Conservation (phyloP, 1,140 invertebrate species). For the Glomeris maerens region DNA sequence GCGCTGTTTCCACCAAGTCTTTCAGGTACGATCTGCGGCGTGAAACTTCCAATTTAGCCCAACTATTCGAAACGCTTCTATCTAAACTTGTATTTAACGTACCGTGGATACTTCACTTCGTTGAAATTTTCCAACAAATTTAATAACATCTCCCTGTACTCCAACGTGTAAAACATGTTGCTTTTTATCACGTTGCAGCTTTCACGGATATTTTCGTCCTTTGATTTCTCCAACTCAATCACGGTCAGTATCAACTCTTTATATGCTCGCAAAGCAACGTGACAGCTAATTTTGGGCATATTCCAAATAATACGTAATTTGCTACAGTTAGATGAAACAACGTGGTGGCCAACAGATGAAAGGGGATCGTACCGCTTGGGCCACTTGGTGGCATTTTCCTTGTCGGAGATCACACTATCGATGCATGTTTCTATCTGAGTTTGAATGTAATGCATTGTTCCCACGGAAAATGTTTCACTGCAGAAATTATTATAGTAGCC, state of each 20-base stretch:
- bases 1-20: conserved; percentile 75
- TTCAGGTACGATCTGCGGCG: conserved; percentile 55
- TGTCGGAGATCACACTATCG: conserved; percentile 72
- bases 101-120: conserved; percentile 72
- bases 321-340: neutral
- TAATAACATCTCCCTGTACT: conserved; percentile 82
- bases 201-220: conserved; percentile 49
- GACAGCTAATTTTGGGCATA: conserved; percentile 37
- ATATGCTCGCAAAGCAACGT: conserved; percentile 58
- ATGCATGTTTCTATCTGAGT: conserved; percentile 76
- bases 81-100: conserved; percentile 23
- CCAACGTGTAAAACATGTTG: conserved; percentile 84
- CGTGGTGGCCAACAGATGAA: no score
- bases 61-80: conserved; percentile 4
- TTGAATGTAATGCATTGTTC: conserved; percentile 84
- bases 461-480: conserved; percentile 77
- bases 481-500: neutral
- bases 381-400: conserved; percentile 70
- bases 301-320: neutral
- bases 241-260: conserved; percentile 51
- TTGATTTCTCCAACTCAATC: conserved; percentile 58
- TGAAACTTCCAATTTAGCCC: conserved; percentile 13
- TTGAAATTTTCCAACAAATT: conserved; percentile 64
- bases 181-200: conserved; percentile 73
- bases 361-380: conserved; percentile 49